phyloP scores from a whole-genome alignment of 2,888 invertebrate genomes.

The Caprella mutica region DNA sequence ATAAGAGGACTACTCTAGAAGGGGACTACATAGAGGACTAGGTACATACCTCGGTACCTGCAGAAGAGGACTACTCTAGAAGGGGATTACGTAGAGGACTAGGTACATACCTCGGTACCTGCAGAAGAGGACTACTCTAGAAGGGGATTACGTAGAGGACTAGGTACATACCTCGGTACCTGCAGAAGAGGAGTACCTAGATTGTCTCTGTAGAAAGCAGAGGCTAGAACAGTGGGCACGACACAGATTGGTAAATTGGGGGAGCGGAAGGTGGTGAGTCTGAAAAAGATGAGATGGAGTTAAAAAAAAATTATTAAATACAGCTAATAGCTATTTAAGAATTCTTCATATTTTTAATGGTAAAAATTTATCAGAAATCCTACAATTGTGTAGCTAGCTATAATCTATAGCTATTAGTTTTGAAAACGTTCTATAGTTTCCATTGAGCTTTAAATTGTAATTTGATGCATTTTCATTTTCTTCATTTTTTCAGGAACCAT shows the following conservation, averaged over 20 bases:
- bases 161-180: constrained; percentile 20
- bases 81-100: constrained; percentile 18
- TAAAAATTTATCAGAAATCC: too few relatives aligned
- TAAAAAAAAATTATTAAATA: too few relatives aligned
- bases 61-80: constrained; percentile 6
- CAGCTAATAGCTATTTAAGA: too few relatives aligned
- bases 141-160: constrained; percentile 17
- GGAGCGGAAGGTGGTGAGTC: constrained; percentile 29
- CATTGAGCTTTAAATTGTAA: too few relatives aligned
- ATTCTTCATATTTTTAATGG: too few relatives aligned
- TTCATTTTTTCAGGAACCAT: too few relatives aligned
- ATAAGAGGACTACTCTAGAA: constrained; percentile 11
- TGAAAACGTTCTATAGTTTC: too few relatives aligned
- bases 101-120: too few relatives aligned
- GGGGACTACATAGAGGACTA: constrained; percentile 22
- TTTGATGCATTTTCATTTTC: too few relatives aligned
- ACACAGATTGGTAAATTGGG: constrained; percentile 19
- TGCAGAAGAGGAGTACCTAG: constrained; percentile 18
- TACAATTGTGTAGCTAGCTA: too few relatives aligned
- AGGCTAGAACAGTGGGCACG: constrained; percentile 23
- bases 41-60: too few relatives aligned
- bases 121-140: constrained; percentile 6
- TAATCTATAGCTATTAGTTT: too few relatives aligned
- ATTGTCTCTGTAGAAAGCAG: constrained; percentile 20
- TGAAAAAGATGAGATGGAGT: neutral